phyloP scores from a whole-genome alignment of 2,888 invertebrate genomes.

The Myathropa florea region DNA sequence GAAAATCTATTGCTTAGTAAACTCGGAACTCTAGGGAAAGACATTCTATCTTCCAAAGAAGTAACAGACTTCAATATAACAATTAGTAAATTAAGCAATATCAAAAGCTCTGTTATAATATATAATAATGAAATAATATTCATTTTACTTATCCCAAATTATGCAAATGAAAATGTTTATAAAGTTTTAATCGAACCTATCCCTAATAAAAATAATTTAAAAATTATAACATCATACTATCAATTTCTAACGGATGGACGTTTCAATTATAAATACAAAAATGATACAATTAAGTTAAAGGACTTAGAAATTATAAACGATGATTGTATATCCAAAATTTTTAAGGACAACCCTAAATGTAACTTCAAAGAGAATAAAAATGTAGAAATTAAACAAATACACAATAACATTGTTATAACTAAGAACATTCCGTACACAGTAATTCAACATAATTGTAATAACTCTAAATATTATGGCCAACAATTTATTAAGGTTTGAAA shows the following conservation, averaged over 20 bases:
- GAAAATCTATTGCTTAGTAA: conserved; percentile 23
- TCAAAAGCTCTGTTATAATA: conserved; percentile 38
- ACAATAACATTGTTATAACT: too few species aligned
- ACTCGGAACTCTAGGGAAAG: conserved; percentile 27
- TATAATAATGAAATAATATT: conserved; percentile 38
- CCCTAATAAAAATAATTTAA: conserved; percentile 35
- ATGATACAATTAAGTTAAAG: too few species aligned
- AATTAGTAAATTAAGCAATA: conserved; percentile 25
- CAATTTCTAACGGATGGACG: conserved; percentile 18
- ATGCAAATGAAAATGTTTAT: conserved; percentile 13
- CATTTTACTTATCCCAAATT: conserved; percentile 41
- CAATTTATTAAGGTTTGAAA: conserved; percentile 25
- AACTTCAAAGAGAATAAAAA: too few species aligned
- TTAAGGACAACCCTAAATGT: too few species aligned
- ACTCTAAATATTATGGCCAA: conserved; percentile 12
- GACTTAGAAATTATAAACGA: too few species aligned
- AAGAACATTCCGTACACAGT: conserved; percentile 19
- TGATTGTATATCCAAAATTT: too few species aligned
- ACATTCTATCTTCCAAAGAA: conserved; percentile 23
- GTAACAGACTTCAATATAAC: conserved; percentile 32
- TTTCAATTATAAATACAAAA: too few species aligned
- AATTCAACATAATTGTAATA: conserved; percentile 28
- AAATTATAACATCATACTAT: conserved; percentile 7
- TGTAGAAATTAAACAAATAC: too few species aligned
- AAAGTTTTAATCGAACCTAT: conserved; percentile 39